phyloP scores from a whole-genome alignment of 2,797 vertebrate species.

The Melanotaenia parkinsoni region DNA sequence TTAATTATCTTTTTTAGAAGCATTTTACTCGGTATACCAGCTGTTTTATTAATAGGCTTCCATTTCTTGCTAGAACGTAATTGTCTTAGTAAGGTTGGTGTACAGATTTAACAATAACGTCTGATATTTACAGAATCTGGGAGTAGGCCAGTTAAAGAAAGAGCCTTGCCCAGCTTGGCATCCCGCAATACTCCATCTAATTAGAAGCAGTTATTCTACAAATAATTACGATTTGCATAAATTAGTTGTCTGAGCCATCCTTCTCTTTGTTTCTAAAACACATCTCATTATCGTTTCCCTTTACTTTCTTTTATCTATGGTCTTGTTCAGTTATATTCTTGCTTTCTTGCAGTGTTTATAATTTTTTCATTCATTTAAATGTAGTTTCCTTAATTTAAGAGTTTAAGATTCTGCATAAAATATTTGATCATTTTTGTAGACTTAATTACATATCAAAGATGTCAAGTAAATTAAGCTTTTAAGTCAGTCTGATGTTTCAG shows the following conservation, averaged over 20 bases:
- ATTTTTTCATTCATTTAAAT: conserved; percentile 11
- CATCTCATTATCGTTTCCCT: conserved; percentile 46
- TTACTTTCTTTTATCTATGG: conserved; percentile 43
- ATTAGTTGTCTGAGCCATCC: conserved; percentile 24
- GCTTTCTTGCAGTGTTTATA: conserved; percentile 26
- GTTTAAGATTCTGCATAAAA: conserved; percentile 23
- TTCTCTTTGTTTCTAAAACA: conserved; percentile 45
- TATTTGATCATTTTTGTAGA: neutral
- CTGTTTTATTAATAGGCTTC: too few species aligned
- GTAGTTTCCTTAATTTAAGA: conserved; percentile 2
- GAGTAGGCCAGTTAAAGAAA: too few species aligned
- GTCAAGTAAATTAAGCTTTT: conserved; percentile 1
- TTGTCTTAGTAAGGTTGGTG: too few species aligned
- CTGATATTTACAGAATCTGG: too few species aligned
- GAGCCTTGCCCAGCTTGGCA: too few species aligned
- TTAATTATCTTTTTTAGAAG: neutral
- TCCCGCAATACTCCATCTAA: too few species aligned
- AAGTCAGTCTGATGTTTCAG: conserved; percentile 33
- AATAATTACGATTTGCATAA: neutral
- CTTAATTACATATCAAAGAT: neutral
- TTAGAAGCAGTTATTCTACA: neutral
- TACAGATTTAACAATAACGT: too few species aligned
- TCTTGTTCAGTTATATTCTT: conserved; percentile 42
- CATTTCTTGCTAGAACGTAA: too few species aligned
- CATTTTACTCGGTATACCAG: neutral